Conservation (phyloP, 2,113 vertebrate genomes). For the Malurus melanocephalus region DNA sequence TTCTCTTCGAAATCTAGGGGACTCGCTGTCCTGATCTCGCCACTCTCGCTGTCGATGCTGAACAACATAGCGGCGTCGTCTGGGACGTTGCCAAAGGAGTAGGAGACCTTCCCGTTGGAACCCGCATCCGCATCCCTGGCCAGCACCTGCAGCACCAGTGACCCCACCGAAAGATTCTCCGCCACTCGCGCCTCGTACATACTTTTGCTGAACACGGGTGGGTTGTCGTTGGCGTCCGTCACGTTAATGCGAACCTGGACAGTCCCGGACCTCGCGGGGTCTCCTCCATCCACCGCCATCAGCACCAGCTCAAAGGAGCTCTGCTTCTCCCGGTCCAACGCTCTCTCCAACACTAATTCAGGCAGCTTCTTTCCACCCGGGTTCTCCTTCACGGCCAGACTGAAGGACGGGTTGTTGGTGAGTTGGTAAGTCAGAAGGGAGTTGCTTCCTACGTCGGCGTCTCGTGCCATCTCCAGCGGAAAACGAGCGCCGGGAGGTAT, state of each 20-base stretch:
- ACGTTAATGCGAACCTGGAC: not conserved
- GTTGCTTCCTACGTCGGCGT: fast-evolving
- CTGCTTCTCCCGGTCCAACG: not conserved
- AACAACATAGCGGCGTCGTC: too few relatives aligned
- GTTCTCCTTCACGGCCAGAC: fast-evolving
- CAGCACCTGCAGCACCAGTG: too few relatives aligned
- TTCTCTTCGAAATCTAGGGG: too few relatives aligned
- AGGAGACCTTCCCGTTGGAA: too few relatives aligned
- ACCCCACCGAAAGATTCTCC: not conserved
- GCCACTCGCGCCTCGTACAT: not conserved
- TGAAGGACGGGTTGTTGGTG: fast-evolving
- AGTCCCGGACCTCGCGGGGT: not conserved
- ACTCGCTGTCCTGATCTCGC: too few relatives aligned
- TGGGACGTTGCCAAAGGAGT: too few relatives aligned
- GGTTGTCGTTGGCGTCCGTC: not conserved
- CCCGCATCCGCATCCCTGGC: too few relatives aligned
- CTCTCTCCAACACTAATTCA: fast-evolving
- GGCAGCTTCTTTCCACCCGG: fast-evolving
- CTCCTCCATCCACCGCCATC: not conserved
- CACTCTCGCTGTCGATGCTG: too few relatives aligned
- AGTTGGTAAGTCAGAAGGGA: not conserved
- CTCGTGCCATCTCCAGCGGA: fast-evolving
- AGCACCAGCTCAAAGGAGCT: not conserved
- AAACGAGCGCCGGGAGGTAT: not conserved
- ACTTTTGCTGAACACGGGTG: not conserved